Evolutionary conservation across 2,113 vertebrate genomes (phyloP).

Genomic region (Callocephalon fimbriatum): DNA sequence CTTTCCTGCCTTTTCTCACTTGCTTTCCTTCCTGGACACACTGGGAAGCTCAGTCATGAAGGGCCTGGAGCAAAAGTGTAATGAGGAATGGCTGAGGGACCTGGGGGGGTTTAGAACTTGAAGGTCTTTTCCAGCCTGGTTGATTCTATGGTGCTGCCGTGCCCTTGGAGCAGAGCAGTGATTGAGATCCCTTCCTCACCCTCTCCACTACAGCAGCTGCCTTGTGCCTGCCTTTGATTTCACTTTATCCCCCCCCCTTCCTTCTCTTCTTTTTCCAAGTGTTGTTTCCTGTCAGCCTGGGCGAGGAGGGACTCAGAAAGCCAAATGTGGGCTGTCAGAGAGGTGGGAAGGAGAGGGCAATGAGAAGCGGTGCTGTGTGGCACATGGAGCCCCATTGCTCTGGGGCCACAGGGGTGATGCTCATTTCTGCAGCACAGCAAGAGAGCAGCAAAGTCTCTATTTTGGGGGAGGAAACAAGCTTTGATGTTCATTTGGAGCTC

Average conservation of each 20-base stretch:
- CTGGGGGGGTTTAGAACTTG: neutral
- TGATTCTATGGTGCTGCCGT: accelerated
- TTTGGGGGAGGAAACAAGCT: neutral
- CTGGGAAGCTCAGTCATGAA: neutral
- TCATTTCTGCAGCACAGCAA: neutral
- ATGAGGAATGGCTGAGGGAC: neutral
- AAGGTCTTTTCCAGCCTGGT: neutral
- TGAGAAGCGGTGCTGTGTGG: neutral
- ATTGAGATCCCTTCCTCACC: neutral
- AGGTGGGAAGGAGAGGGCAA: constrained; percentile 20
- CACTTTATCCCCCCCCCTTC: accelerated
- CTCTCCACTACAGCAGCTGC: neutral
- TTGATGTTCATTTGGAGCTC: neutral
- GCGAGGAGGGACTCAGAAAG: neutral
- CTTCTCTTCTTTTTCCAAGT: neutral
- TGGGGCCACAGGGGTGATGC: neutral
- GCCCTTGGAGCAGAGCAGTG: neutral
- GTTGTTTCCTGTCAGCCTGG: neutral
- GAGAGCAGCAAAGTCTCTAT: neutral
- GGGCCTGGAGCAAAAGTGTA: neutral
- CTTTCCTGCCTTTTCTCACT: neutral
- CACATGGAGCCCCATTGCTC: neutral
- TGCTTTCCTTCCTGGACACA: neutral
- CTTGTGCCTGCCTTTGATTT: neutral
- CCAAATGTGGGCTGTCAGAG: constrained; percentile 31